Evolutionary conservation across 30 jellyfish, hydroid and myxozoan genomes (phyloP).

Genomic region (Mastigias papua): DNA sequence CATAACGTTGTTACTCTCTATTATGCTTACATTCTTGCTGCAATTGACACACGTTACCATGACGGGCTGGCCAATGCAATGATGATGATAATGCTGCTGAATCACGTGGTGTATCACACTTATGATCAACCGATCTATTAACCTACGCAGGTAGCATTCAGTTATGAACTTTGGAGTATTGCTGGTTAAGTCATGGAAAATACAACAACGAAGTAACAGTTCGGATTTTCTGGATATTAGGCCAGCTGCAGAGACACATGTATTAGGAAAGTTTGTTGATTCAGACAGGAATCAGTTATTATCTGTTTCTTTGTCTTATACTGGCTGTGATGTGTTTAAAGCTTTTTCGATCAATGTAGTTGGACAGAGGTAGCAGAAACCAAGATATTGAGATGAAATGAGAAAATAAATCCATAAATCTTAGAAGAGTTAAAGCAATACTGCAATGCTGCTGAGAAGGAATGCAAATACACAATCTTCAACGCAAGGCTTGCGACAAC

Average conservation of each 20-base stretch:
- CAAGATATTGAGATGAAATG: not conserved
- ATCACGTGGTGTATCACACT: slow-evolving; percentile 18
- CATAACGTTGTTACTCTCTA: not conserved
- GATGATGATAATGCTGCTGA: not conserved
- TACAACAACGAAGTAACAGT: not conserved
- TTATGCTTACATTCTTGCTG: not conserved
- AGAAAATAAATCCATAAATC: no score
- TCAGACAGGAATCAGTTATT: not conserved
- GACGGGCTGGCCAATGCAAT: not conserved
- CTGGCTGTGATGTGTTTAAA: no score
- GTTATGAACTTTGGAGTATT: slow-evolving; percentile 2
- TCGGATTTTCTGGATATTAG: not conserved
- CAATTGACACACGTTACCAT: slow-evolving; percentile 20
- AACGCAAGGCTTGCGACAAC: not conserved
- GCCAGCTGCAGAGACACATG: not conserved
- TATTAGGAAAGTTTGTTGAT: no score
- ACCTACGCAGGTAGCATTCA: slow-evolving; percentile 69
- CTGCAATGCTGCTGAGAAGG: no score
- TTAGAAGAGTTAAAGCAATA: no score
- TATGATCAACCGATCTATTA: slow-evolving; percentile 44
- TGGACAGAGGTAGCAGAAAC: not conserved
- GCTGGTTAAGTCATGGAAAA: slow-evolving; percentile 13
- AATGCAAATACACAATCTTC: not conserved
- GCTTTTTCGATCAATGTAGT: not conserved
- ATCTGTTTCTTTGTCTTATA: no score